A percentile compares a stretch with the other conserved stretches of the same genome.
These are phyloP conservation scores for Antitype chi DNA, from an alignment of 2,888 invertebrate species.

Conservation along the genomic window DNA sequence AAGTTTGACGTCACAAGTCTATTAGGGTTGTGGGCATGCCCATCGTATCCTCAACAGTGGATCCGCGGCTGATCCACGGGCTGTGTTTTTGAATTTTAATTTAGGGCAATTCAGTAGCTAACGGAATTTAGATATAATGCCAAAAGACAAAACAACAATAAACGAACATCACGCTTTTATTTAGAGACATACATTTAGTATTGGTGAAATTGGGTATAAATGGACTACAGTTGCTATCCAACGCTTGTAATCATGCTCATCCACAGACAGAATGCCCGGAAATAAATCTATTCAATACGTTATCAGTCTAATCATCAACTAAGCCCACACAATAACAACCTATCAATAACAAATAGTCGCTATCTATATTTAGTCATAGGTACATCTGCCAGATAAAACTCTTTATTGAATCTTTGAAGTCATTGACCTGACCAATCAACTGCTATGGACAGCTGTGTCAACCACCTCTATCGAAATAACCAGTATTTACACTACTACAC, in stretches of 20 bases:
- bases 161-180: no score
- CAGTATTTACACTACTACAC: constrained; percentile 13
- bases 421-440: constrained; percentile 39
- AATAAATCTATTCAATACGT: constrained; percentile 1
- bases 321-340: constrained; percentile 4
- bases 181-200: no score
- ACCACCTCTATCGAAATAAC: constrained; percentile 24
- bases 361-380: neutral
- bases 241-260: neutral
- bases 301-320: constrained; percentile 10
- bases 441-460: constrained; percentile 23
- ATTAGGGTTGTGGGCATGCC: no score
- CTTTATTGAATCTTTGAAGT: constrained; percentile 31
- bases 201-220: no score
- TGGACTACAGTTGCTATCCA: neutral
- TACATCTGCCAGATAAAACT: constrained; percentile 17
- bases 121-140: no score
- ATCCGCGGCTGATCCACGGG: no score
- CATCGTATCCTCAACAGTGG: no score
- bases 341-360: neutral
- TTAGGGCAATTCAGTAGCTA: no score
- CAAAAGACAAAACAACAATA: no score
- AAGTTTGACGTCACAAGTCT: no score
- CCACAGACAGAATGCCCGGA: neutral
- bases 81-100: no score